Base-by-base conservation (phyloP, 2,888 invertebrate genomes). In the Cabera pusaria region DNA sequence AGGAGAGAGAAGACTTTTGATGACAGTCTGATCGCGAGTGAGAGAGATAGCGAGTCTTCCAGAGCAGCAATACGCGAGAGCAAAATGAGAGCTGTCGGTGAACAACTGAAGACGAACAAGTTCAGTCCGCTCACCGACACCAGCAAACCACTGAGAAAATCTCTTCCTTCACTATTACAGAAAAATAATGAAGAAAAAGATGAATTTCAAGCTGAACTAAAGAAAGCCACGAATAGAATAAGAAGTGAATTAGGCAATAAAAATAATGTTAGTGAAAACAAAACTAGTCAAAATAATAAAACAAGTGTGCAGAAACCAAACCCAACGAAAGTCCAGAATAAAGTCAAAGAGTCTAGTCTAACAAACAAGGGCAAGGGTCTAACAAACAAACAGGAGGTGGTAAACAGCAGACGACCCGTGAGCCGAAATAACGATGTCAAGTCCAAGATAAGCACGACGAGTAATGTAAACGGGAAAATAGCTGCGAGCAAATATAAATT, bases 261-360 rank as follows among this genome's bases (percentile, higher is more conserved):
- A 79, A 56, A 70, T 78, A 85, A 76, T 78, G 54, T 84, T 68
- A 85, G 72, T 76, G 77, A 77, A 75, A 81, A 67, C 56, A 84
- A 78, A 84, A 71, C 86, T 84, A 90, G 88, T 86, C 86, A 85
- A 60, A 78, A 69, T 46, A 61, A 71, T 63, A 80, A 70, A 75
- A 56, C 66, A 62, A 73, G 44, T 41, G 38, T 43, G 58, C 73
- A 72, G 46, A 77, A 72, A 74, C 63, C 71, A 70, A 78, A 72
- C 85, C 85, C 84, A 87, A 79, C 84, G 86, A 86, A 81, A 83
- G 64, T 61, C 56, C 76, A 76, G 61, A 79, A 63, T 56, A 85
- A 80, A 86, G 84, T 84, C 81, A 87, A 77, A 74, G 82, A 86
- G 72, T 85, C 87, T 88, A 88, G 87, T 87, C 87, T 72, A 71